phyloP scores from a whole-genome alignment of 2,113 vertebrate species.

The Conger conger region DNA sequence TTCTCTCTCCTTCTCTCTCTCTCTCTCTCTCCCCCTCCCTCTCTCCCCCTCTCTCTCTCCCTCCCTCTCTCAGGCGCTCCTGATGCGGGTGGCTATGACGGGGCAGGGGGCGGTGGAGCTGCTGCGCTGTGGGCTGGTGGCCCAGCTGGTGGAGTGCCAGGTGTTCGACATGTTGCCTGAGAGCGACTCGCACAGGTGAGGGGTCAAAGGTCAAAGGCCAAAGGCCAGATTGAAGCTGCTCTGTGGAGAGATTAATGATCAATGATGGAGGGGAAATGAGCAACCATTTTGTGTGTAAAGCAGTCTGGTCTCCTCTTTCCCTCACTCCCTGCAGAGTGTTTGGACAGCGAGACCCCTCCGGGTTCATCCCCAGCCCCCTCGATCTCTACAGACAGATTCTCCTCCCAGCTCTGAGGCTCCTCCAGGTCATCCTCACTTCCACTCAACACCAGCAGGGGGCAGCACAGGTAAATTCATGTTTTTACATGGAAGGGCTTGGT shows the following conservation, averaged over 20 bases:
- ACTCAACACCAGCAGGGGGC: slow-evolving; percentile 92
- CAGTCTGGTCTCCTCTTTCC: slow-evolving; percentile 3
- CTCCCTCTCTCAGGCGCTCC: slow-evolving; percentile 75
- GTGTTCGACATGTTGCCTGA: slow-evolving; percentile 96
- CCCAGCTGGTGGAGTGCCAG: slow-evolving; percentile 88
- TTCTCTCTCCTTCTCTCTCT: background rate
- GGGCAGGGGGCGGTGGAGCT: slow-evolving; percentile 87
- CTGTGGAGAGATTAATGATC: background rate
- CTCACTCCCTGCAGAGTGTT: slow-evolving; percentile 64
- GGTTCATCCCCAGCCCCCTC: slow-evolving; percentile 89
- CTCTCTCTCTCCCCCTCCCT: background rate
- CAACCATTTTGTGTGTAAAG: too few species aligned
- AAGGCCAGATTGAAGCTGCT: rapidly evolving
- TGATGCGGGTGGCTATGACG: slow-evolving; percentile 90
- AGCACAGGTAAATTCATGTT: slow-evolving; percentile 73
- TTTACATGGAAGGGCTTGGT: background rate
- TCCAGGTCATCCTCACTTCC: slow-evolving; percentile 92
- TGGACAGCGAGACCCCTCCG: slow-evolving; percentile 79
- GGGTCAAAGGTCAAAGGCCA: background rate
- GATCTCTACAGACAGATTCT: slow-evolving; percentile 93
- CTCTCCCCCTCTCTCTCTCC: background rate
- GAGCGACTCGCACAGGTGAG: slow-evolving; percentile 83
- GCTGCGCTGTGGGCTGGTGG: slow-evolving; percentile 85
- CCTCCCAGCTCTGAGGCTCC: slow-evolving; percentile 84
- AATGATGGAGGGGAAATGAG: too few species aligned